These are phyloP conservation scores for Aquatica leii DNA, from an alignment of 2,888 invertebrate genomes.

Conservation along the genomic window DNA sequence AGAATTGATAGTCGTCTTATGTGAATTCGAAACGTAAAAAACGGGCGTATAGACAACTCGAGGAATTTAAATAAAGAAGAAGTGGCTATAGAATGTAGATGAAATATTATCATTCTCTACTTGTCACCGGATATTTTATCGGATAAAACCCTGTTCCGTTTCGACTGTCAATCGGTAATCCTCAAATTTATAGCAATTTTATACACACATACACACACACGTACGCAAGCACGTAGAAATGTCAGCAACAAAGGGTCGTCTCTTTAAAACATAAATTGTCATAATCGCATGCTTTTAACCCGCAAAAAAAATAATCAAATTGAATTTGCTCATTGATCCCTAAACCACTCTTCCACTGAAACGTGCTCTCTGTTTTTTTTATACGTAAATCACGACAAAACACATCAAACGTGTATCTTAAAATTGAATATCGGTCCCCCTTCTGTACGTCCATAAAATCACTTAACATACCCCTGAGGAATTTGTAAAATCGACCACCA, in stretches of 20 bases:
- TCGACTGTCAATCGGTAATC: conserved; percentile 58
- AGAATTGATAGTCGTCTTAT: conserved; percentile 21
- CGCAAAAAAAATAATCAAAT: conserved; percentile 14
- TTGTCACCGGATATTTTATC: conserved; percentile 57
- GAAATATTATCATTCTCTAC: conserved; percentile 54
- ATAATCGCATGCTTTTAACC: no score
- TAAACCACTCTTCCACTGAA: conserved; percentile 16
- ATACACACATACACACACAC: conserved; percentile 43
- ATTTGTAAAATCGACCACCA: conserved; percentile 36
- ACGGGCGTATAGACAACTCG: conserved; percentile 23
- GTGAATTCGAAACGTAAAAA: conserved; percentile 15
- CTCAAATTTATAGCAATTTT: conserved; percentile 56
- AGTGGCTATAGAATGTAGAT: conserved; percentile 42
- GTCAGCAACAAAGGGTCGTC: no score
- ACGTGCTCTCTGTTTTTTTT: conserved; percentile 18
- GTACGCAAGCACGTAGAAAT: no score
- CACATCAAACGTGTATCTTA: conserved; percentile 36
- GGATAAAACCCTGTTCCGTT: conserved; percentile 55
- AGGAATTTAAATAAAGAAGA: conserved; percentile 21
- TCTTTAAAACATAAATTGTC: no score
- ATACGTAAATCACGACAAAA: conserved; percentile 34
- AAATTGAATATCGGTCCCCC: conserved; percentile 38
- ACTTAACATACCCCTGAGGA: conserved; percentile 39
- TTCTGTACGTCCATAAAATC: conserved; percentile 36
- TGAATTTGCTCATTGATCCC: conserved; percentile 28